These are phyloP conservation scores for Atherix ibis DNA, from an alignment of 2,888 invertebrate species.

Conservation along the genomic window DNA sequence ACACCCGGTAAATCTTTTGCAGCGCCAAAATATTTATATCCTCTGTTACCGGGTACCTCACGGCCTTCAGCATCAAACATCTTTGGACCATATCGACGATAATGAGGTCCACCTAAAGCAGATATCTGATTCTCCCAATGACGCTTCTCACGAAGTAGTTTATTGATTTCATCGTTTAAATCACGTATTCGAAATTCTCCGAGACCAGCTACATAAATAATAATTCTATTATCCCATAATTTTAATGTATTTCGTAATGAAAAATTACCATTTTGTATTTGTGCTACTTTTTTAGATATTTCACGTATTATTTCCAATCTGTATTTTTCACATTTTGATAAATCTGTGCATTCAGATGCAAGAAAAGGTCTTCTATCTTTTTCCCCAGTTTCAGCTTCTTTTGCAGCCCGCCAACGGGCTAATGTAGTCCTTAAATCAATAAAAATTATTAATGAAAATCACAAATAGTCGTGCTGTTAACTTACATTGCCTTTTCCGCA, in stretches of 20 bases:
- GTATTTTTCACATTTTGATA: constrained; percentile 91
- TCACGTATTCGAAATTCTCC: constrained; percentile 97
- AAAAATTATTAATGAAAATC: constrained; percentile 5
- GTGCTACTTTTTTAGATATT: constrained; percentile 94
- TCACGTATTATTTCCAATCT: constrained; percentile 92
- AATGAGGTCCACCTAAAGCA: constrained; percentile 89
- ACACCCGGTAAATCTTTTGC: constrained; percentile 97
- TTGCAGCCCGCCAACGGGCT: constrained; percentile 95
- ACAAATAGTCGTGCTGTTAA: constrained; percentile 18
- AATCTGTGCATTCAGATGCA: constrained; percentile 86
- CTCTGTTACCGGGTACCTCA: constrained; percentile 94
- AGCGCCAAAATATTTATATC: constrained; percentile 98
- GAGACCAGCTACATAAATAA: constrained; percentile 59
- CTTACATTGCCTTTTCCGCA: constrained; percentile 95
- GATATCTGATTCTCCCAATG: constrained; percentile 98
- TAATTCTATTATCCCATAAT: neutral
- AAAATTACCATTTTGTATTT: constrained; percentile 85
- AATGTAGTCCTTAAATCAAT: constrained; percentile 62
- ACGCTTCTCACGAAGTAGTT: constrained; percentile 83
- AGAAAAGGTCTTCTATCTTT: constrained; percentile 82
- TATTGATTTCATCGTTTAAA: constrained; percentile 98
- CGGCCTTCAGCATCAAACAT: constrained; percentile 89
- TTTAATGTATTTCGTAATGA: constrained; percentile 1
- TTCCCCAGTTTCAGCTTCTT: constrained; percentile 77
- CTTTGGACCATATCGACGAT: constrained; percentile 76